A percentile compares a stretch with the other conserved stretches of the same genome.
These are phyloP conservation scores for Pseudococcus longispinus DNA, from an alignment of 2,888 invertebrate species.

Conservation along the genomic window DNA sequence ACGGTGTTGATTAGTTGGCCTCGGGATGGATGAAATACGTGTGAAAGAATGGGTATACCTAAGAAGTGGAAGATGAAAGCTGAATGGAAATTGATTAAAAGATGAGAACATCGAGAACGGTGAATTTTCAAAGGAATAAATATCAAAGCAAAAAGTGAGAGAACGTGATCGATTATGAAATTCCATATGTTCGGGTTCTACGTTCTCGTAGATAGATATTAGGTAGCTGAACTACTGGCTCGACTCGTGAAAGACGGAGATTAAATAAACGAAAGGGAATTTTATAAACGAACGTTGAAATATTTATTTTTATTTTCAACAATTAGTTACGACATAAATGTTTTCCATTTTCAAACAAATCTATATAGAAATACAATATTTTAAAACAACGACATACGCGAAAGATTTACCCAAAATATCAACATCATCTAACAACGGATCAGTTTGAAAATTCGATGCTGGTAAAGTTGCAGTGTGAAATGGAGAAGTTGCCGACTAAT, in stretches of 20 bases:
- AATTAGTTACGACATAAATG: conserved; percentile 19
- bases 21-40: no score
- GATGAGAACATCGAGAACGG: no score
- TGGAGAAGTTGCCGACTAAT: not conserved
- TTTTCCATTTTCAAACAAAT: conserved; percentile 10
- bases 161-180: no score
- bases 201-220: no score
- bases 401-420: not conserved
- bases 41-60: no score
- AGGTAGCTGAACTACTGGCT: not conserved
- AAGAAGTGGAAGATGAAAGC: no score
- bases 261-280: not conserved
- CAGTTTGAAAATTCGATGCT: conserved; percentile 14
- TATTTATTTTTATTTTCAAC: conserved; percentile 38
- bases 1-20: no score
- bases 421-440: conserved; percentile 17
- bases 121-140: no score
- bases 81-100: no score
- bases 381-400: not conserved
- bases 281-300: conserved; percentile 24
- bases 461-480: not conserved
- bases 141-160: no score
- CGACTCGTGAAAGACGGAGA: not conserved
- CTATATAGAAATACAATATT: not conserved
- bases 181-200: no score